Conservation (phyloP, 2,113 vertebrate species). For the Eulemur rufifrons region DNA sequence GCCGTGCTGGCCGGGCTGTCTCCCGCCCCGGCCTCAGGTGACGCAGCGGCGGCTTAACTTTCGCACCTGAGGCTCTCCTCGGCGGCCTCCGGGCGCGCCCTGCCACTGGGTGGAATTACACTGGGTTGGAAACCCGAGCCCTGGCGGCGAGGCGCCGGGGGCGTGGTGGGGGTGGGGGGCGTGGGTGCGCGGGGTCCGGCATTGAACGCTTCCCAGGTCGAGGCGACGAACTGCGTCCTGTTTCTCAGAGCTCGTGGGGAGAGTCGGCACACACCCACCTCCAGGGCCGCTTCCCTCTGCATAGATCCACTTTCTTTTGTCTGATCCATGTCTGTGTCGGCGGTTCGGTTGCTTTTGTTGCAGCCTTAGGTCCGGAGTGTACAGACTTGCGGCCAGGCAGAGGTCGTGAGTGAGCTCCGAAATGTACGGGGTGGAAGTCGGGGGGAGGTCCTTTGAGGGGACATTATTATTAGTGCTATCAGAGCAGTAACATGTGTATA, state of each 20-base stretch:
- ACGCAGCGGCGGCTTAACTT: neutral
- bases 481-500: neutral
- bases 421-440: neutral
- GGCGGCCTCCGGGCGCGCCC: neutral
- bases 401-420: neutral
- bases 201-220: fast-evolving
- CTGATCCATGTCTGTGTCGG: neutral
- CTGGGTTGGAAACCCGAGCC: neutral
- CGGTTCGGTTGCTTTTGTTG: conserved; percentile 33
- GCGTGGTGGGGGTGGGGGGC: neutral
- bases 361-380: neutral
- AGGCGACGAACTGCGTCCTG: neutral
- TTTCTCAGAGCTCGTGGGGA: fast-evolving
- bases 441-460: neutral
- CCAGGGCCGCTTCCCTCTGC: fast-evolving
- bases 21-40: neutral
- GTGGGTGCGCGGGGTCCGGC: fast-evolving
- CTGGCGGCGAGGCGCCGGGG: neutral
- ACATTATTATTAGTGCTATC: neutral
- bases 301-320: conserved; percentile 60
- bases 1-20: neutral
- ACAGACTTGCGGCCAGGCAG: neutral
- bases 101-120: neutral
- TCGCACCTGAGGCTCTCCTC: neutral
- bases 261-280: neutral